Evolutionary conservation across 2,888 invertebrate species (phyloP).

Genomic region (Microctonus brassicae): DNA sequence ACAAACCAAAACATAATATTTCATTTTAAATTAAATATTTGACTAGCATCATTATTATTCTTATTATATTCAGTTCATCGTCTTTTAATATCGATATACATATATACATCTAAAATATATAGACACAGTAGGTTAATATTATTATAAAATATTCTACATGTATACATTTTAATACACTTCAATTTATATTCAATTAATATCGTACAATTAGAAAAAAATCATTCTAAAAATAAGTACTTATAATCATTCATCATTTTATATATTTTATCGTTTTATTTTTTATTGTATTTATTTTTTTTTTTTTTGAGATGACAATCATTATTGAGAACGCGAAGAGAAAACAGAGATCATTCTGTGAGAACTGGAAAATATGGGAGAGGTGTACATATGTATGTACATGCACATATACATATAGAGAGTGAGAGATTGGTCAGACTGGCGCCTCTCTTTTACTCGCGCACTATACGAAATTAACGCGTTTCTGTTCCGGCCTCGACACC

Average conservation of each 20-base stretch:
- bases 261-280: background rate
- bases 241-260: background rate
- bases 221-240: too few relatives aligned
- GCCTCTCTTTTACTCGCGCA: constrained; percentile 33
- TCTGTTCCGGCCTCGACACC: constrained; percentile 42
- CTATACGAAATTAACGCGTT: constrained; percentile 43
- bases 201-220: too few relatives aligned
- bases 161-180: too few relatives aligned
- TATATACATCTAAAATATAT: too few relatives aligned
- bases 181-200: too few relatives aligned
- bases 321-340: constrained; percentile 12
- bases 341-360: background rate
- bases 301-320: constrained; percentile 1
- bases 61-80: too few relatives aligned
- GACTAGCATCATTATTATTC: too few relatives aligned
- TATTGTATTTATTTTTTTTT: background rate
- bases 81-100: too few relatives aligned
- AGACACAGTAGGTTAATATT: too few relatives aligned
- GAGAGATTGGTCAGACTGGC: constrained; percentile 38
- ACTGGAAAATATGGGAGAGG: background rate
- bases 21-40: background rate
- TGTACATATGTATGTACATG: too few relatives aligned
- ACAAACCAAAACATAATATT: background rate
- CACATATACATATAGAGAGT: too few relatives aligned
- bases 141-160: too few relatives aligned